A percentile compares a stretch with the other conserved stretches of the same genome.
Evolutionary conservation across 2,797 vertebrate genomes (phyloP).

Genomic region (Pseudocheirus occidentalis): DNA sequence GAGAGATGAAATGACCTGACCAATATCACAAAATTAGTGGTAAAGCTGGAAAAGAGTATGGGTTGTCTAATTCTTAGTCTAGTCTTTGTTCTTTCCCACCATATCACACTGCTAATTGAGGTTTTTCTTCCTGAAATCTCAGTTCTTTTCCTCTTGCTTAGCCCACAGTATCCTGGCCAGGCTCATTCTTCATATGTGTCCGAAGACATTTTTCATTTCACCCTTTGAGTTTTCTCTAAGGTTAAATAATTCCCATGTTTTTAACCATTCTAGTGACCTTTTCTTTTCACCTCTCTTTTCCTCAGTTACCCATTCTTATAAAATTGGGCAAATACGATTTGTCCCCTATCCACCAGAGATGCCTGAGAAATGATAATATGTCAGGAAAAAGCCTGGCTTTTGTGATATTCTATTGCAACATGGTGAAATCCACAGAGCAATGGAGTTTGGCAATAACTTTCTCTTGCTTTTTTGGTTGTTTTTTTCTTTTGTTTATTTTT

Average conservation of each 20-base stretch:
- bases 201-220: accelerated
- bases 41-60: background rate
- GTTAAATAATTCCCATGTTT: background rate
- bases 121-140: slow-evolving; percentile 46
- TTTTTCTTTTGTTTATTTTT: background rate
- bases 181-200: no score
- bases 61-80: background rate
- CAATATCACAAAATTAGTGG: background rate
- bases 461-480: slow-evolving; percentile 14
- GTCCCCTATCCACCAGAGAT: slow-evolving; percentile 57
- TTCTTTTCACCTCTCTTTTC: slow-evolving; percentile 12
- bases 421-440: slow-evolving; percentile 9
- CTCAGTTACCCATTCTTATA: slow-evolving; percentile 39
- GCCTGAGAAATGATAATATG: slow-evolving; percentile 66
- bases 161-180: background rate
- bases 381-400: slow-evolving; percentile 59
- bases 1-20: background rate
- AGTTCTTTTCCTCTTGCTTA: slow-evolving; percentile 53
- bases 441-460: slow-evolving; percentile 61
- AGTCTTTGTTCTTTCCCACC: background rate
- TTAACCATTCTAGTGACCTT: slow-evolving; percentile 11
- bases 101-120: background rate
- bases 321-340: slow-evolving; percentile 62
- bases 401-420: slow-evolving; percentile 51
- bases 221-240: background rate